Evolutionary conservation across 2,113 vertebrate species (phyloP).

Genomic region (Ophthalmolycus amberensis): DNA sequence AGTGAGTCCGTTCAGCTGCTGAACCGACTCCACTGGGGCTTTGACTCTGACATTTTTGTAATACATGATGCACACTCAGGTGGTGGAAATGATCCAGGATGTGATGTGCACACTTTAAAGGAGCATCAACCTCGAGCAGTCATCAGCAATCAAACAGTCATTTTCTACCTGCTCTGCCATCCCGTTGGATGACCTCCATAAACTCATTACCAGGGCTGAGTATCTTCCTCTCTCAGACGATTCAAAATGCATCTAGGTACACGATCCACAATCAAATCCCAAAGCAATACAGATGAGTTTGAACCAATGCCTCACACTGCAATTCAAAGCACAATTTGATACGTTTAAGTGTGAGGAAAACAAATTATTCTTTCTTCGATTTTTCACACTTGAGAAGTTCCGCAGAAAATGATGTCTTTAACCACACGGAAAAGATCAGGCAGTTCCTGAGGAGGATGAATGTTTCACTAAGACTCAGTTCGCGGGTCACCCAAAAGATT

Average conservation of each 20-base stretch:
- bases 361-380: background rate
- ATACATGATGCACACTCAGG: conserved; percentile 17
- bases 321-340: background rate
- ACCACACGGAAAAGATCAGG: background rate
- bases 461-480: background rate
- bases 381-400: background rate
- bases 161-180: background rate
- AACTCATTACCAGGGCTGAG: background rate
- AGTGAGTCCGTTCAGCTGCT: conserved; percentile 37
- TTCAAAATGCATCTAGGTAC: too few relatives aligned
- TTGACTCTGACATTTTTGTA: conserved; percentile 44
- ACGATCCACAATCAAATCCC: background rate
- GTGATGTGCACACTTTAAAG: conserved; percentile 33
- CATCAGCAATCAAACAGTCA: background rate
- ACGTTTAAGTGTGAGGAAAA: background rate
- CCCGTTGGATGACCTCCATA: conserved; percentile 7
- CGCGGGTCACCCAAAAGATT: background rate
- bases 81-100: conserved; percentile 28
- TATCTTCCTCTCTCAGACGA: background rate
- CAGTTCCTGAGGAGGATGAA: background rate
- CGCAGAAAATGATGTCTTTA: background rate
- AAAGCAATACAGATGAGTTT: background rate
- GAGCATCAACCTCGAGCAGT: conserved; percentile 9
- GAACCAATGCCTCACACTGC: background rate
- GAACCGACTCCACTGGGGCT: conserved; percentile 28